Conservation (phyloP, 1,140 invertebrate species). For the Ceratina calcarata region DNA sequence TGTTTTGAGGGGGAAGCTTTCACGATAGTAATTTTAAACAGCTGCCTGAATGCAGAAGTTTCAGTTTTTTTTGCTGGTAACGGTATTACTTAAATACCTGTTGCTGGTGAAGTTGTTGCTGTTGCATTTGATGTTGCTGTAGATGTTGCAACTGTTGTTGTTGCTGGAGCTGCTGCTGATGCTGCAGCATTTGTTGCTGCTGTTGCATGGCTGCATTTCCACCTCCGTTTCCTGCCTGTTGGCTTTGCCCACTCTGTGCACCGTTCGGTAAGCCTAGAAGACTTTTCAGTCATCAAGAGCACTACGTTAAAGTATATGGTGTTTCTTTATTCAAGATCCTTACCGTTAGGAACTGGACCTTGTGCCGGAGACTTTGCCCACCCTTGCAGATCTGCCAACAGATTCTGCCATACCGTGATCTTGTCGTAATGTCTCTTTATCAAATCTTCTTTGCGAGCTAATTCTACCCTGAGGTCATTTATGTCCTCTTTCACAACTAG, state of each 20-base stretch:
- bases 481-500: slow-evolving; percentile 95
- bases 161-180: slow-evolving; percentile 78
- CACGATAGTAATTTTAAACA: slow-evolving; percentile 33
- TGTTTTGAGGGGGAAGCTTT: slow-evolving; percentile 30
- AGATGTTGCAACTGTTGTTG: slow-evolving; percentile 82
- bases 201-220: slow-evolving; percentile 64
- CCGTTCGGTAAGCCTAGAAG: slow-evolving; percentile 70
- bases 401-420: slow-evolving; percentile 92
- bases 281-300: slow-evolving; percentile 52
- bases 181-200: slow-evolving; percentile 78
- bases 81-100: slow-evolving; percentile 72
- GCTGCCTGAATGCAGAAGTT: slow-evolving; percentile 33
- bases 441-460: slow-evolving; percentile 92
- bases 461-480: slow-evolving; percentile 90
- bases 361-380: slow-evolving; percentile 80
- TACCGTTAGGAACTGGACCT: slow-evolving; percentile 79
- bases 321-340: slow-evolving; percentile 37
- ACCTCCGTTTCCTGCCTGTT: slow-evolving; percentile 67
- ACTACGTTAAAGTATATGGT: slow-evolving; percentile 11
- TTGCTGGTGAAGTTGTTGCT: slow-evolving; percentile 77
- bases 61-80: slow-evolving; percentile 48
- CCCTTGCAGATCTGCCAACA: slow-evolving; percentile 88
- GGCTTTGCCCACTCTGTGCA: slow-evolving; percentile 66
- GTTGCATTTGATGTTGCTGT: slow-evolving; percentile 79
- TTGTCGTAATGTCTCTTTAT: slow-evolving; percentile 95